Evolutionary conservation across 2,888 invertebrate species (phyloP).

Genomic region (Hirtodrosophila cameraria): DNA sequence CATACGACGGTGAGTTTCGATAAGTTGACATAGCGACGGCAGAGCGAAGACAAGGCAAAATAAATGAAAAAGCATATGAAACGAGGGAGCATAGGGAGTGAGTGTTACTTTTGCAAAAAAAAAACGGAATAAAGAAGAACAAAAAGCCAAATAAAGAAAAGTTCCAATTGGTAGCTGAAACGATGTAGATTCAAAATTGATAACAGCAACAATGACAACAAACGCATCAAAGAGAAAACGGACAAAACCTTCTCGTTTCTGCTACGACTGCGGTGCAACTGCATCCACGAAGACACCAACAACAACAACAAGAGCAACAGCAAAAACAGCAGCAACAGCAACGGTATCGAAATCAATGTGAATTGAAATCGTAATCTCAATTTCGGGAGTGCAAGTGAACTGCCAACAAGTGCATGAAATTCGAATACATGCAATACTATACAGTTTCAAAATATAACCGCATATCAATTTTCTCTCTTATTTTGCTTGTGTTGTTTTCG

Average conservation of each 20-base stretch:
- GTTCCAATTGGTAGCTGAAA: constrained; percentile 45
- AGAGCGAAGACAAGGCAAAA: constrained; percentile 59
- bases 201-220: constrained; percentile 50
- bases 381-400: constrained; percentile 35
- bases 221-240: constrained; percentile 37
- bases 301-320: constrained; percentile 15
- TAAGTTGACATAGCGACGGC: constrained; percentile 53
- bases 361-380: constrained; percentile 36
- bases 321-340: constrained; percentile 24
- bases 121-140: constrained; percentile 44
- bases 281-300: constrained; percentile 55
- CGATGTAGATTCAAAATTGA: constrained; percentile 39
- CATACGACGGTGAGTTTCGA: no score
- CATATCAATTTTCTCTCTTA: constrained; percentile 27
- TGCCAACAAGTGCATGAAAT: constrained; percentile 48
- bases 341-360: constrained; percentile 36
- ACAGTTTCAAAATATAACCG: constrained; percentile 20
- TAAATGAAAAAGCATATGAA: constrained; percentile 70
- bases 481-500: constrained; percentile 25
- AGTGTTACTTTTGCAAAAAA: constrained; percentile 63
- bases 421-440: constrained; percentile 21
- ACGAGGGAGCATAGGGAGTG: constrained; percentile 61
- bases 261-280: constrained; percentile 42
- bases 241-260: constrained; percentile 49
- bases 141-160: constrained; percentile 60